phyloP scores from a whole-genome alignment of 2,797 vertebrate species.

The Manis crassicaudata region DNA sequence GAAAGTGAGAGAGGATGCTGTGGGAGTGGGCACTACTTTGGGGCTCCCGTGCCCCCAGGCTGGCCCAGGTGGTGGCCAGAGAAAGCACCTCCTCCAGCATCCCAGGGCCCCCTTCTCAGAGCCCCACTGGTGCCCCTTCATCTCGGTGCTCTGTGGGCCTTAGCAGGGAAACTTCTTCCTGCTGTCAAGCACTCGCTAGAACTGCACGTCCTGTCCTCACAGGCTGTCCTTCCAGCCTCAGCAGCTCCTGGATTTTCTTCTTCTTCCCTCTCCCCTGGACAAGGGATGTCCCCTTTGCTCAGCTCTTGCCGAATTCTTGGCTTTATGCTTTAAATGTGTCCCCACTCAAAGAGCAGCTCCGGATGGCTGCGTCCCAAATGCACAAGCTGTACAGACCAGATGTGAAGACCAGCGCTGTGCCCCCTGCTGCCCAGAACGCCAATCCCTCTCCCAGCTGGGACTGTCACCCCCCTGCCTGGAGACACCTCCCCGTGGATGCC shows the following conservation, averaged over 20 bases:
- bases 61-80: background rate
- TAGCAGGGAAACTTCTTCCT: background rate
- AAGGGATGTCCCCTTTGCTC: background rate
- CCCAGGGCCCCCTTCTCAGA: background rate
- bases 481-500: background rate
- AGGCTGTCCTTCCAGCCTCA: background rate
- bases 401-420: background rate
- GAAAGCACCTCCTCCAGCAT: background rate
- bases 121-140: background rate
- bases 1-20: too few species aligned
- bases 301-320: background rate
- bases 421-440: background rate
- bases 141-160: background rate
- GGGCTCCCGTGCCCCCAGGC: background rate
- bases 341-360: background rate
- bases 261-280: background rate
- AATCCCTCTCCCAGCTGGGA: background rate
- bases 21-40: background rate
- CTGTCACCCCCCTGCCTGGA: background rate
- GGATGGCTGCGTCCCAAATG: background rate
- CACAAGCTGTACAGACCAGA: background rate
- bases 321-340: background rate
- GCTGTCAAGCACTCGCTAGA: fast-evolving
- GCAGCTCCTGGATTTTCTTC: background rate
- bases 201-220: background rate